Conservation (phyloP, 2,888 invertebrate genomes). For the Diarsia mendica region DNA sequence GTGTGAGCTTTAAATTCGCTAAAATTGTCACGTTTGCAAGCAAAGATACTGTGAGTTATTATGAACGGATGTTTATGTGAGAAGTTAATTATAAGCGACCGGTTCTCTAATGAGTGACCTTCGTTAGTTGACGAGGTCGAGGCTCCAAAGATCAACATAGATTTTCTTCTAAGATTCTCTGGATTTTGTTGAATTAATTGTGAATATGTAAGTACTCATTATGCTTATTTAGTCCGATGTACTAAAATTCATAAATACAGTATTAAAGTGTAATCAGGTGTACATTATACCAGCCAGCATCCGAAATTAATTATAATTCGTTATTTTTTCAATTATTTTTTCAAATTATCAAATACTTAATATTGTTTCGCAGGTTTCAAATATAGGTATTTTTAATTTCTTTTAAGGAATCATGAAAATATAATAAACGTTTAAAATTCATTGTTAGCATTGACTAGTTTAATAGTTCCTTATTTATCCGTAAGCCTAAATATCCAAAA, state of each 20-base stretch:
- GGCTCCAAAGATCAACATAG: slow-evolving; percentile 53
- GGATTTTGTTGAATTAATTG: neutral
- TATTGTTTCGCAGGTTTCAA: too few relatives aligned
- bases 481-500: too few relatives aligned
- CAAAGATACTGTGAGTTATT: slow-evolving; percentile 1
- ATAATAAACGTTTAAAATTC: neutral
- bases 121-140: slow-evolving; percentile 47
- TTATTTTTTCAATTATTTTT: too few relatives aligned
- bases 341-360: too few relatives aligned
- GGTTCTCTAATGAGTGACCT: slow-evolving; percentile 56
- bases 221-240: neutral
- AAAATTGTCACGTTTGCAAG: slow-evolving; percentile 3
- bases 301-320: too few relatives aligned
- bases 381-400: neutral
- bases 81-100: slow-evolving; percentile 49
- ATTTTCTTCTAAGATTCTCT: slow-evolving; percentile 15
- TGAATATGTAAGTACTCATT: neutral
- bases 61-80: slow-evolving; percentile 37
- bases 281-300: too few relatives aligned
- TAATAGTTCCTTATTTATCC: neutral
- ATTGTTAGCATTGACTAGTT: neutral
- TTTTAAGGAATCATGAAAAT: neutral
- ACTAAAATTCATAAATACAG: neutral
- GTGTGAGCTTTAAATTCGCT: neutral
- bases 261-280: neutral